phyloP scores from a whole-genome alignment of 2,888 invertebrate species.

The Gryllus longicercus region DNA sequence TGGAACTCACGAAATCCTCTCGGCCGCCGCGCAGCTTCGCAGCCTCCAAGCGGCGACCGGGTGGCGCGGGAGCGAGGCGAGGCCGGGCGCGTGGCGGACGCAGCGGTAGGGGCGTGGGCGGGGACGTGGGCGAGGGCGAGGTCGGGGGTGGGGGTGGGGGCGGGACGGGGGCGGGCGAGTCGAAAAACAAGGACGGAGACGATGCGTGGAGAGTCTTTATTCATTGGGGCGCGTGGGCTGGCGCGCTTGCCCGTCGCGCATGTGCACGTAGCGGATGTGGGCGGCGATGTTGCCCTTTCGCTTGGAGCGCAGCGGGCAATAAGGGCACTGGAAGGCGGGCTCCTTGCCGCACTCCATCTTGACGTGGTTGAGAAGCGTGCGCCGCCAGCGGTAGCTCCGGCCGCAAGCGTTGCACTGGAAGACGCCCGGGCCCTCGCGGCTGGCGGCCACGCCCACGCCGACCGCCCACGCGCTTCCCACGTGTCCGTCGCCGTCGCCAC shows the following conservation, averaged over 20 bases:
- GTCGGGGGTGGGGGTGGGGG: too few relatives aligned
- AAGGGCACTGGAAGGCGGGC: constrained; percentile 39
- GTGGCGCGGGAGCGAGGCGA: too few relatives aligned
- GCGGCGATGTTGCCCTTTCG: constrained; percentile 30
- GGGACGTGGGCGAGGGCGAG: too few relatives aligned
- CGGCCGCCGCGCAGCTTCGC: too few relatives aligned
- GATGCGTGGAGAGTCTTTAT: background rate
- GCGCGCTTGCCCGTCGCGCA: constrained; percentile 32
- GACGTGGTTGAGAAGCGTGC: constrained; percentile 39
- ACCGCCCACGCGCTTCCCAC: background rate
- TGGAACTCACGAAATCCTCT: too few relatives aligned
- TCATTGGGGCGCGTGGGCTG: background rate
- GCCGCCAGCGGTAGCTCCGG: constrained; percentile 26
- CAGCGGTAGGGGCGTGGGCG: too few relatives aligned
- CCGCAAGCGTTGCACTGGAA: constrained; percentile 31
- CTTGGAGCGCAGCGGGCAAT: constrained; percentile 37
- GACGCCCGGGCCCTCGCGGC: constrained; percentile 5
- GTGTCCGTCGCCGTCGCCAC: background rate
- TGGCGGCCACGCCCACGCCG: background rate
- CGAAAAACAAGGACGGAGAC: background rate
- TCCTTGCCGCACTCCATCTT: constrained; percentile 48
- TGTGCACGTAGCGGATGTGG: constrained; percentile 29
- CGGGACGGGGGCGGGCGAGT: background rate
- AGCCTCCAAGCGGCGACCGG: too few relatives aligned
- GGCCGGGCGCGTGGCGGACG: too few relatives aligned